Base-by-base conservation (phyloP, 2,888 invertebrate genomes). In the Chymomyza procnemis region DNA sequence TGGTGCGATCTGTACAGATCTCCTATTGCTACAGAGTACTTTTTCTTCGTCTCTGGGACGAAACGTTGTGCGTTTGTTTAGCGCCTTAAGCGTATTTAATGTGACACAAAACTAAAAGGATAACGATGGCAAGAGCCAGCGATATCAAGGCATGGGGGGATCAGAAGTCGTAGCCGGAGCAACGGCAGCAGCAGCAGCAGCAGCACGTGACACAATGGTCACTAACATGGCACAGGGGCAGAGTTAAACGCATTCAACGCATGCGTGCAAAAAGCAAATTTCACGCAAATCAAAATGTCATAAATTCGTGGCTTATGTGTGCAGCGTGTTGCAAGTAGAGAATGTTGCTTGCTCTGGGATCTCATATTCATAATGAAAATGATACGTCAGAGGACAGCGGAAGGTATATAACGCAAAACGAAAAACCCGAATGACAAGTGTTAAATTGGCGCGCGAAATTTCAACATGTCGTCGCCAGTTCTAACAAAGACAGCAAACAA, bases 281-380 rank as follows among this genome's bases (percentile, higher is more conserved):
- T 89, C 84, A 89, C 89, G 89, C 89, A 89, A 89, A 89, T 89
- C 88, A 89, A 88, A 89, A 89, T 82, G 88, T 88, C 88, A 88
- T 89, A 88, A 86, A 89, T 88, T 85, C 78, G 76, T 80, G 85
- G 85, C 85, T 85, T 87, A 85, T 85, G 79, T 85, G 79, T 78
- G 66, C 66, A 66, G 72, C 26, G 26, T 64, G 66, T 52, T 22
- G 50, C 61, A 66, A 54, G 19, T 19, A 55, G 6, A 64, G 66
- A 65, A 69, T 62, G 61, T 62, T 30, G 18, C 48, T 62, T 30
- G 18, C 48, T 50, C 72, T 65, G 59, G 57, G 75, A 8, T 14
- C 26, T 61, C 82, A 80, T 80, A 84, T 80, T 86, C 84, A 86
- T 80, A 82, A 85, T 76, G 85, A 82, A 82, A 84, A 84, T 82